Evolutionary conservation across 2,888 invertebrate species (phyloP).

Genomic region (Drosophila quinaria): DNA sequence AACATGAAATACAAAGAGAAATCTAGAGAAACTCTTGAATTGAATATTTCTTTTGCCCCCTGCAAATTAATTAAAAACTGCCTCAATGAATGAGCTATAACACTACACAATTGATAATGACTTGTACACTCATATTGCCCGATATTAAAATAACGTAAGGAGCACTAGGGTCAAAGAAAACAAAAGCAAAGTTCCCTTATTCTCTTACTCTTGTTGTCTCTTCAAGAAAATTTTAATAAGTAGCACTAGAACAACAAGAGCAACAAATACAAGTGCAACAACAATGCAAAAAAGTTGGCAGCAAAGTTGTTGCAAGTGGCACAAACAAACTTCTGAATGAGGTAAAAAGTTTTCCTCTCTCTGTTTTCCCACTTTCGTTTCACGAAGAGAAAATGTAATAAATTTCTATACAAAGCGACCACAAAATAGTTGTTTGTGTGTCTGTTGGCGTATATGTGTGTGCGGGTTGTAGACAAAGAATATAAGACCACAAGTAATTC

Average conservation of each 20-base stretch:
- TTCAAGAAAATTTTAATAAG: conserved; percentile 66
- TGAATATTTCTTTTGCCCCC: conserved; percentile 11
- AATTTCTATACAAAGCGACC: conserved; percentile 76
- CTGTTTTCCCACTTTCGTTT: conserved; percentile 6
- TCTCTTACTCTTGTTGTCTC: conserved; percentile 47
- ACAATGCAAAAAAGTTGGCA: conserved; percentile 46
- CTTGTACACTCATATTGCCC: conserved; percentile 27
- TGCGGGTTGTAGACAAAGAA: conserved; percentile 62
- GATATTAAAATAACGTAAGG: conserved; percentile 62
- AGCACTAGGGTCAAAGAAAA: conserved; percentile 57
- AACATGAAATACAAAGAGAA: background rate
- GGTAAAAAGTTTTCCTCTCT: conserved; percentile 45
- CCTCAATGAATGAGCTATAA: conserved; percentile 60
- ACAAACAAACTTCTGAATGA: conserved; percentile 62
- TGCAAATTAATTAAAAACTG: conserved; percentile 64
- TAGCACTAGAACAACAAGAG: conserved; percentile 44
- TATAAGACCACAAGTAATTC: conserved; percentile 62
- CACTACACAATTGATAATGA: conserved; percentile 68
- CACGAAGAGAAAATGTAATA: conserved; percentile 69
- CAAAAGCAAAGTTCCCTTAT: conserved; percentile 32
- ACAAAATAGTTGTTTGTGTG: conserved; percentile 59
- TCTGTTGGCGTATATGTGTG: conserved; percentile 18
- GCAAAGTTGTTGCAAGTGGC: conserved; percentile 63
- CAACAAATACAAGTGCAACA: conserved; percentile 19
- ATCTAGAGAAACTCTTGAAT: conserved; percentile 7